Evolutionary conservation across 2,113 vertebrate genomes (phyloP).

Genomic region (Pseudolaguvia tuberculata): DNA sequence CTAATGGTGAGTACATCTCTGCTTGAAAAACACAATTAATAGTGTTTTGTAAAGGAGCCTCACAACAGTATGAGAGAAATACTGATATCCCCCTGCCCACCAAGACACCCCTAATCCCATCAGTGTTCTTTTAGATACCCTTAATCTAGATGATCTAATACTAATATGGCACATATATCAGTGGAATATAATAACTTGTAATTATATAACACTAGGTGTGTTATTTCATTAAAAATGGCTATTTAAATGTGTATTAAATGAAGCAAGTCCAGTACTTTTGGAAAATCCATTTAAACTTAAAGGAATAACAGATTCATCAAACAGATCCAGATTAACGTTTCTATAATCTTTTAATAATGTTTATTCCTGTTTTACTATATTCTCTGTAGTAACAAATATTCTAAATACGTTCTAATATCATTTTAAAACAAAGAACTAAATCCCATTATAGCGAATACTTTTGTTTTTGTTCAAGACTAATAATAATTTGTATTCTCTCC

Average conservation of each 20-base stretch:
- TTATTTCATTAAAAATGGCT: background rate
- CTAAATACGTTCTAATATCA: background rate
- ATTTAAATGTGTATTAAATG: constrained; percentile 4
- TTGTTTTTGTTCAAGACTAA: background rate
- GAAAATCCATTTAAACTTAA: no score
- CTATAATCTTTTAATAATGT: background rate
- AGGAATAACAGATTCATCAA: no score
- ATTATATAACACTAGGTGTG: background rate
- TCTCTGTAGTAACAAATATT: background rate
- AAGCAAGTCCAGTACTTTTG: background rate
- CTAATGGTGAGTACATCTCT: background rate
- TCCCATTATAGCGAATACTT: no score
- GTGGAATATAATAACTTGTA: background rate
- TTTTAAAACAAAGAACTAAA: background rate
- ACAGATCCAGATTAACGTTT: background rate
- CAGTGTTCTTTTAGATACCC: constrained; percentile 31
- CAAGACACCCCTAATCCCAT: no score
- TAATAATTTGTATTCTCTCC: background rate
- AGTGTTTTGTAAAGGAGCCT: background rate
- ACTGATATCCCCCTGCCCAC: no score
- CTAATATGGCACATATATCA: background rate
- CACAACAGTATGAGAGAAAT: no score
- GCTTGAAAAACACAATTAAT: background rate
- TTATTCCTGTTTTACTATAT: background rate
- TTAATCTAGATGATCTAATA: constrained; percentile 6